Evolutionary conservation across 2,113 vertebrate genomes (phyloP).

Genomic region (Atherinomorus stipes): DNA sequence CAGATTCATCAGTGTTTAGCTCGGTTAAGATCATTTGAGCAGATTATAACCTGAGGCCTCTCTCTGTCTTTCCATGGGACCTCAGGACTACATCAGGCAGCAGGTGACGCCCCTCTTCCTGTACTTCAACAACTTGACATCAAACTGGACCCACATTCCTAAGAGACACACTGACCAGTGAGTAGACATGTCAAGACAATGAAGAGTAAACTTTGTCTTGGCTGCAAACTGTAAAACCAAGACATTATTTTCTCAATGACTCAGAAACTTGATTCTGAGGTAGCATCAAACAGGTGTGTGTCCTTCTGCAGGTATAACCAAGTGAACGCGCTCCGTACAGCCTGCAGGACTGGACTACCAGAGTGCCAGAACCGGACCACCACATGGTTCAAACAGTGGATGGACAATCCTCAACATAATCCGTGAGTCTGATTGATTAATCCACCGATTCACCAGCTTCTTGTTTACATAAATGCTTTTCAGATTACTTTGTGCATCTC

Average conservation of each 20-base stretch:
- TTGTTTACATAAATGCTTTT: not conserved
- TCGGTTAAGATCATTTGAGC: not conserved
- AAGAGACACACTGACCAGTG: conserved; percentile 84
- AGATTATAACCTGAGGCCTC: not conserved
- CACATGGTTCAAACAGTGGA: conserved; percentile 66
- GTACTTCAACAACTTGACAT: conserved; percentile 68
- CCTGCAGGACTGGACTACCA: conserved; percentile 81
- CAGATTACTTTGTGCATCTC: no score
- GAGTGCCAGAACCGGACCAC: conserved; percentile 76
- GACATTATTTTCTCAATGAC: no score
- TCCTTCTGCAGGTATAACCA: conserved; percentile 86
- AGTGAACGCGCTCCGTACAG: conserved; percentile 84
- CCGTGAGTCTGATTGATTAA: conserved; percentile 76
- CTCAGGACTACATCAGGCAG: conserved; percentile 83
- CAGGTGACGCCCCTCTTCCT: conserved; percentile 83
- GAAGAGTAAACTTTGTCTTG: not conserved
- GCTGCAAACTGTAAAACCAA: no score
- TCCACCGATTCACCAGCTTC: no score
- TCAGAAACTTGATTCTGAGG: no score
- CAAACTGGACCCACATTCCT: conserved; percentile 19
- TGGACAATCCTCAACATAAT: accelerated
- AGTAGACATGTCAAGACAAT: conserved; percentile 62
- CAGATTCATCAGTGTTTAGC: not conserved
- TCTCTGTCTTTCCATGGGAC: conserved; percentile 1
- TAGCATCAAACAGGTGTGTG: not conserved